Conservation (phyloP, 2,888 invertebrate species). For the Heliothis peltigera region DNA sequence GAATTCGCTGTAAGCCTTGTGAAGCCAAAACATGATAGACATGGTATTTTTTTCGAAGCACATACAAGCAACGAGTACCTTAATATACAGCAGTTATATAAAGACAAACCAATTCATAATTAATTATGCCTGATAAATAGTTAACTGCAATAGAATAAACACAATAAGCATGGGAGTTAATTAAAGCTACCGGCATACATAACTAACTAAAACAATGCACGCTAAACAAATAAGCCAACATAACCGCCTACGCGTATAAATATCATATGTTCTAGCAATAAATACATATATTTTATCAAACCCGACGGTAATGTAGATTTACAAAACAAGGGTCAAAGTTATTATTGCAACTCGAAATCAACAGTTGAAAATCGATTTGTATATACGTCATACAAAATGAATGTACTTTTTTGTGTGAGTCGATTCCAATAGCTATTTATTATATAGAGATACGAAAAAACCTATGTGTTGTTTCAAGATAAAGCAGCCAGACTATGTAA, state of each 20-base stretch:
- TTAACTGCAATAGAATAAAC: neutral
- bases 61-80: too few relatives aligned
- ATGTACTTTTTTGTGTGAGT: conserved; percentile 1
- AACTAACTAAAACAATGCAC: conserved; percentile 11
- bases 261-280: too few relatives aligned
- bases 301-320: conserved; percentile 1
- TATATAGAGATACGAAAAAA: conserved; percentile 1
- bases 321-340: neutral
- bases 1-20: too few relatives aligned
- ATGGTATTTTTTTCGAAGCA: too few relatives aligned
- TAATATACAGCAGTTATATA: too few relatives aligned
- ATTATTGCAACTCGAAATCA: conserved; percentile 2
- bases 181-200: conserved; percentile 13
- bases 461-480: conserved; percentile 15
- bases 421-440: conserved; percentile 24
- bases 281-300: conserved; percentile 15
- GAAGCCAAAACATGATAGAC: too few relatives aligned
- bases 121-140: too few relatives aligned
- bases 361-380: neutral
- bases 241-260: too few relatives aligned
- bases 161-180: conserved; percentile 28
- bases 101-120: too few relatives aligned
- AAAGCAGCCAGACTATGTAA: conserved; percentile 30
- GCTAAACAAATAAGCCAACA: conserved; percentile 21
- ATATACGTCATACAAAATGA: neutral